Conservation (phyloP, 2,113 vertebrate species). For the Scopus umbretta region DNA sequence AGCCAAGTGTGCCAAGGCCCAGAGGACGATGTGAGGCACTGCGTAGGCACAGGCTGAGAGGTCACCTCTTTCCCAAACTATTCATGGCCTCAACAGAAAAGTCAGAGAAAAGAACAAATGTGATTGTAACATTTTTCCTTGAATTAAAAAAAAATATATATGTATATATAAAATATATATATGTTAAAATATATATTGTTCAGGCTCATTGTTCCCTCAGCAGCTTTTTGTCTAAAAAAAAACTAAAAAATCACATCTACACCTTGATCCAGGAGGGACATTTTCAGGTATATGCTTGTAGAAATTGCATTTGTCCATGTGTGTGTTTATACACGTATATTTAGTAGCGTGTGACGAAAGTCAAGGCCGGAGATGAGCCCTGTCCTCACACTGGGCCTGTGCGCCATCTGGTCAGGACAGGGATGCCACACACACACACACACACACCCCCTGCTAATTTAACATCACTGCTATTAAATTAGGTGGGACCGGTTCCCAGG, state of each 20-base stretch:
- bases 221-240: neutral
- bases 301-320: neutral
- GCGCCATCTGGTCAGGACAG: neutral
- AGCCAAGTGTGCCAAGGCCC: neutral
- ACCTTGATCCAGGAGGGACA: neutral
- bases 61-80: neutral
- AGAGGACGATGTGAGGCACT: neutral
- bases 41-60: neutral
- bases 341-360: accelerated
- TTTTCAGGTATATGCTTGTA: neutral
- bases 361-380: neutral
- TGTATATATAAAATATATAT: no score
- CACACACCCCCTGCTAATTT: neutral
- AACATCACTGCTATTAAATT: neutral
- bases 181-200: neutral
- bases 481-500: neutral
- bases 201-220: neutral
- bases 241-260: neutral
- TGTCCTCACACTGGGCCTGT: neutral
- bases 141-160: no score
- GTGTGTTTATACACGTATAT: neutral
- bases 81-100: neutral
- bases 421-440: neutral
- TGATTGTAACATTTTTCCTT: neutral
- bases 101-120: neutral